Percentiles rank a stretch among this genome's conserved stretches.
Evolutionary conservation across 2,888 invertebrate genomes (phyloP).

Genomic region (Coremacera marginata): DNA sequence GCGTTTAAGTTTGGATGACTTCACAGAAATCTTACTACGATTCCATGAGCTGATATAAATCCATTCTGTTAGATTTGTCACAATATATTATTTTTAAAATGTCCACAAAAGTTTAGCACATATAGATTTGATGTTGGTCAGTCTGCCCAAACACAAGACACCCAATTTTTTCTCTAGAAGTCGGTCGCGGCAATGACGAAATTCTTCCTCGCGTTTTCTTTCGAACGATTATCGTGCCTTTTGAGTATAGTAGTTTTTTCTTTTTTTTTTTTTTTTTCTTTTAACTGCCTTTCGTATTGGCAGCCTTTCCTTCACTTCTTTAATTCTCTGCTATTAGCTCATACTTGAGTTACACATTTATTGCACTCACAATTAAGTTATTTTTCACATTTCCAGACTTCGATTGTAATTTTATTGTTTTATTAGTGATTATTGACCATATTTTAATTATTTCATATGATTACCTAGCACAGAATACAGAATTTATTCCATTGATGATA

Average conservation of each 20-base stretch:
- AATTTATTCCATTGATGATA: constrained; percentile 62
- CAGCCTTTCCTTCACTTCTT: constrained; percentile 44
- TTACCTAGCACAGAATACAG: constrained; percentile 67
- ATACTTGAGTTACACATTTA: constrained; percentile 22
- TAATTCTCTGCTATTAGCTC: constrained; percentile 43
- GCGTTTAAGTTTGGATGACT: background rate
- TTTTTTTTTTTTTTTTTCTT: constrained; percentile 46
- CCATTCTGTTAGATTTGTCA: background rate
- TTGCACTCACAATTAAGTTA: constrained; percentile 26
- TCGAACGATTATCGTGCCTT: constrained; percentile 54
- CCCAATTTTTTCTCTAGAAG: constrained; percentile 30
- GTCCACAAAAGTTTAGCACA: background rate
- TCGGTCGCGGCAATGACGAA: constrained; percentile 61
- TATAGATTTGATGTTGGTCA: constrained; percentile 9
- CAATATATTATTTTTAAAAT: background rate
- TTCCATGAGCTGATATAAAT: background rate
- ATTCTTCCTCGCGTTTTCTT: constrained; percentile 58
- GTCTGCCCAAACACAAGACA: constrained; percentile 16
- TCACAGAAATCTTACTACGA: background rate
- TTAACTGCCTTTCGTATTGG: constrained; percentile 51
- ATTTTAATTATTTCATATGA: constrained; percentile 50
- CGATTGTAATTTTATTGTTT: constrained; percentile 35
- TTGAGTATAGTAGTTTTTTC: constrained; percentile 37
- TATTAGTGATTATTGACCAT: constrained; percentile 36
- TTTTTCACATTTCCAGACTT: constrained; percentile 15